Base-by-base conservation (phyloP, 2,888 invertebrate genomes). In the Drosophila colorata region DNA sequence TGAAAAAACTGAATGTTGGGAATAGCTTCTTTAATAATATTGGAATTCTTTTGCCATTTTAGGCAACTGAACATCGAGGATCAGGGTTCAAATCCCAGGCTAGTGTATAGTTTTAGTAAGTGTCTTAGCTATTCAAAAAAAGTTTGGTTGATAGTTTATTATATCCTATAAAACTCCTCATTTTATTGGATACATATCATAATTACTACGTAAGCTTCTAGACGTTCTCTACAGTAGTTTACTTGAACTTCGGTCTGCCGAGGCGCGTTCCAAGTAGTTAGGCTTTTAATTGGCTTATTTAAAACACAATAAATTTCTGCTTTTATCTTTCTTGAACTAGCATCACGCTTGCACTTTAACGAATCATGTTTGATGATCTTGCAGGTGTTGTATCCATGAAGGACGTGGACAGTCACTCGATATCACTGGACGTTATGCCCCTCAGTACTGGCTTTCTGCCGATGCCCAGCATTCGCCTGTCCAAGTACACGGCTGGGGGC, bases 361-460 rank as follows among this genome's bases (percentile, higher is more conserved):
- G n/a, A 5, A 60, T 23, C 28, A 23, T 9, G 8, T 23, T 23
- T 7, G 13, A 38, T 25, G 18, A 16, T 37, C 3, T 92, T 92
- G 0, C 88, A 96, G 96, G 96, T 64, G 95, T 96, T 4, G 94
- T 96, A 76, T 94, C 94, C 14, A 93, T 97, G 93, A 95, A 94
- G 65, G 93, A 94, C 51, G 93, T 93, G 4, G 95, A 95, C 61
- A 94, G 94, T 9, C 96, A 97, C 91, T 94, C 93, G 43, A 96
- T 98, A 48, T 95, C 95, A 0, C 92, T 98, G 74, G 98, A 98
- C 87, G 97, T 98, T 35, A 97, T 98, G 96, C 98, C 98, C 3
- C 93, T 98, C n/a, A 95, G 95, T 20, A 96, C 97, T 20, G 98
- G 98, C 18, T 97, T 96, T 91, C 93, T 98, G 72, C 98, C 98